Conservation (phyloP, 1,140 invertebrate genomes). For the Nasonia vitripennis region DNA sequence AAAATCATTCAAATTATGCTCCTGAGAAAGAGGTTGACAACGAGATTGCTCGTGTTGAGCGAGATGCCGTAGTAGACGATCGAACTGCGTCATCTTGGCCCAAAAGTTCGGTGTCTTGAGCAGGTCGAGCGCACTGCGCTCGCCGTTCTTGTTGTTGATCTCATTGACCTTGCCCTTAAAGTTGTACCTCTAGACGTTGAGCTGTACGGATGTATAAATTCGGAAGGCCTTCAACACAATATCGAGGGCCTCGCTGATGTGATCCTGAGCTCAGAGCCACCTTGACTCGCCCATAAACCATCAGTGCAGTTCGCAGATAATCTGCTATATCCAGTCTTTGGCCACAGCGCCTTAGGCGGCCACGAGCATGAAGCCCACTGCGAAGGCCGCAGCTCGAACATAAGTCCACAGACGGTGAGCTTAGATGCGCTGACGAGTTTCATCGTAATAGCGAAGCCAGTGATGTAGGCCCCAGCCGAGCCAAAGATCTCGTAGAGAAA, state of each 20-base stretch:
- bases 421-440: constrained; percentile 89
- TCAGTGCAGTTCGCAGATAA: too few relatives aligned
- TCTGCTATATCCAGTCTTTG: constrained; percentile 77
- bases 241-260: constrained; percentile 80
- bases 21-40: constrained; percentile 90
- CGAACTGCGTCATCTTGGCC: constrained; percentile 87
- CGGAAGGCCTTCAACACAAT: constrained; percentile 84
- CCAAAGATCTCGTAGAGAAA: constrained; percentile 88
- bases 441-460: constrained; percentile 90
- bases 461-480: constrained; percentile 89
- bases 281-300: too few relatives aligned
- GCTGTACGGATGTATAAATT: constrained; percentile 78
- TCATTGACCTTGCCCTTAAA: constrained; percentile 76
- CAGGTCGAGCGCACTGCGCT: constrained; percentile 79
- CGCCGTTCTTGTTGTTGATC: constrained; percentile 70
- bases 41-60: constrained; percentile 84
- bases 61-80: constrained; percentile 91
- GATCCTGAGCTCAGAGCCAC: constrained; percentile 85
- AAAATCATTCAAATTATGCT: constrained; percentile 38
- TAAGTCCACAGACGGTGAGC: constrained; percentile 87
- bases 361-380: constrained; percentile 87
- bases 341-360: constrained; percentile 88
- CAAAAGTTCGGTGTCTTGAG: constrained; percentile 88
- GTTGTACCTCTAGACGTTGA: constrained; percentile 80
- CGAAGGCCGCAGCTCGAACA: constrained; percentile 86